Percentiles rank a stretch among this genome's conserved stretches.
phyloP scores from a whole-genome alignment of 2,113 vertebrate species.

The Malurus cyaneus region DNA sequence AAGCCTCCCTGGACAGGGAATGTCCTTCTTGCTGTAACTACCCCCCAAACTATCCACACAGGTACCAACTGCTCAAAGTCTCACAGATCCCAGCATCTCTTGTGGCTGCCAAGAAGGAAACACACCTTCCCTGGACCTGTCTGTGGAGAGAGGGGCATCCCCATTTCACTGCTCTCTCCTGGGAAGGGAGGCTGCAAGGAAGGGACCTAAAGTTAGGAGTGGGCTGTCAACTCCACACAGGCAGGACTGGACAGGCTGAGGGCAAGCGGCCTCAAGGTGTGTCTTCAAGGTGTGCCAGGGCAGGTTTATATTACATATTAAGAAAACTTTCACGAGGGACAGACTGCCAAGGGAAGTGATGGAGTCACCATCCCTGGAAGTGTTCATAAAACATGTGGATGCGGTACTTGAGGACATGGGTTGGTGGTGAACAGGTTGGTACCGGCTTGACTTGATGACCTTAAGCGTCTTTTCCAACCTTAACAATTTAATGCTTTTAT shows the following conservation, averaged over 20 bases:
- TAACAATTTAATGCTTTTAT: not conserved
- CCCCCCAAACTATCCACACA: too few relatives aligned
- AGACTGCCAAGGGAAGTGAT: not conserved
- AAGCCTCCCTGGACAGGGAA: constrained; percentile 29
- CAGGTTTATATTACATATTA: not conserved
- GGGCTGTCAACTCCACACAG: not conserved
- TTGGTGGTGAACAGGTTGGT: not conserved
- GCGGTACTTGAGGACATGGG: not conserved
- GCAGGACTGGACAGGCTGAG: not conserved
- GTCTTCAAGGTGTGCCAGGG: not conserved
- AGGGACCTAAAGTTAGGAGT: too few relatives aligned
- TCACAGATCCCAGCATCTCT: not conserved
- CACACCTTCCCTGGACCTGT: not conserved
- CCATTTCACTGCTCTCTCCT: not conserved
- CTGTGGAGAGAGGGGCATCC: not conserved
- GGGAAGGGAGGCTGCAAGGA: not conserved
- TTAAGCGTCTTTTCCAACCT: not conserved
- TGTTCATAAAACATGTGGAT: not conserved
- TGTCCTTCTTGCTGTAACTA: not conserved
- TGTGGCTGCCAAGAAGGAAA: not conserved
- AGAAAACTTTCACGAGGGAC: not conserved
- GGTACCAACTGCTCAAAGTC: not conserved
- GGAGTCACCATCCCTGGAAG: not conserved
- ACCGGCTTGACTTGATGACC: not conserved
- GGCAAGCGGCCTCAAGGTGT: not conserved